phyloP scores from a whole-genome alignment of 1,140 invertebrate species.

The Thereuonema tuberculata region DNA sequence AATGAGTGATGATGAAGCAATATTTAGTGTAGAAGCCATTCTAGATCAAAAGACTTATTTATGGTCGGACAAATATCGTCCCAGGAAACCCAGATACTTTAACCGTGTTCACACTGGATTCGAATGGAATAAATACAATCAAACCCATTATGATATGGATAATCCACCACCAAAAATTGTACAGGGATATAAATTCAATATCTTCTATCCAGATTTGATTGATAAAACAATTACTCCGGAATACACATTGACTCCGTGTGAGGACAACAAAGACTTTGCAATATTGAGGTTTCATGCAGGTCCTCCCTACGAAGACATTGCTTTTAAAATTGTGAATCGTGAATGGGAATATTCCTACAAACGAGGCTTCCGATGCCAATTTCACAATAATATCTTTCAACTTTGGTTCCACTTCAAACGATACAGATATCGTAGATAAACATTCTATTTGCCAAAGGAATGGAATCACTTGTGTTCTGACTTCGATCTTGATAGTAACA shows the following conservation, averaged over 20 bases:
- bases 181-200: conserved; percentile 99
- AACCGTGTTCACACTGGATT: conserved; percentile 83
- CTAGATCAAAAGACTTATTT: conserved; percentile 76
- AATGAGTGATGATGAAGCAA: conserved; percentile 64
- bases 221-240: conserved; percentile 87
- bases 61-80: conserved; percentile 97
- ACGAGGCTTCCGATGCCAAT: conserved; percentile 93
- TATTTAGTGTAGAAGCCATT: conserved; percentile 80
- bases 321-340: conserved; percentile 97
- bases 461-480: too few species aligned
- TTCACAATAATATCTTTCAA: conserved; percentile 99
- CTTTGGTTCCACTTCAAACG: conserved; percentile 99
- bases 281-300: conserved; percentile 89
- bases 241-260: conserved; percentile 80
- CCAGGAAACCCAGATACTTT: conserved; percentile 93
- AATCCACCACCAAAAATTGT: conserved; percentile 99
- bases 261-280: conserved; percentile 89
- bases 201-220: conserved; percentile 98
- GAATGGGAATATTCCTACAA: conserved; percentile 99
- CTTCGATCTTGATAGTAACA: too few species aligned
- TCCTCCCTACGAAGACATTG: conserved; percentile 98
- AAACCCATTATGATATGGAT: conserved; percentile 99
- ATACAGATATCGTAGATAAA: conserved; percentile 87
- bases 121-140: conserved; percentile 99
- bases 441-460: too few species aligned